A percentile compares a stretch with the other conserved stretches of the same genome.
These are phyloP conservation scores for Elegia similella DNA, from an alignment of 2,888 invertebrate species.

Conservation along the genomic window DNA sequence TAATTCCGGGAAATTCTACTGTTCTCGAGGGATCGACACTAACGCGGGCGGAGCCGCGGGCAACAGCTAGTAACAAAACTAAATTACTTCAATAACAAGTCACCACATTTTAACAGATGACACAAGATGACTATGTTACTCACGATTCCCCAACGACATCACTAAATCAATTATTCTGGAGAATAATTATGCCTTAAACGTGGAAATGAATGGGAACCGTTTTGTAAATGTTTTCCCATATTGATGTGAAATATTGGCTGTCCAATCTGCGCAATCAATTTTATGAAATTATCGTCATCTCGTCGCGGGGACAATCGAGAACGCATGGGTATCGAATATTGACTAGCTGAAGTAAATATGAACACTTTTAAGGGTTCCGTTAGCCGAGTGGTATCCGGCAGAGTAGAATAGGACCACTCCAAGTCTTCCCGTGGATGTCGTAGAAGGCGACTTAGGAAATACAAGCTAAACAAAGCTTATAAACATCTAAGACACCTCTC, in stretches of 20 bases:
- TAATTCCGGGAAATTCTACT: too few relatives aligned
- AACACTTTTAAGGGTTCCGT: too few relatives aligned
- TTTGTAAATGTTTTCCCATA: conserved; percentile 4
- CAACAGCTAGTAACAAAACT: too few relatives aligned
- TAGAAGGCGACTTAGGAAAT: too few relatives aligned
- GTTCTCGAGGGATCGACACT: too few relatives aligned
- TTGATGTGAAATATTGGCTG: background rate
- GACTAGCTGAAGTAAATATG: too few relatives aligned
- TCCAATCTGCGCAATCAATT: background rate
- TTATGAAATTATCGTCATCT: background rate
- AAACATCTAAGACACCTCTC: too few relatives aligned
- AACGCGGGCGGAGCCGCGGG: too few relatives aligned
- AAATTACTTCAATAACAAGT: background rate
- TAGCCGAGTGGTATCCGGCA: too few relatives aligned
- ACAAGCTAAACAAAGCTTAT: too few relatives aligned
- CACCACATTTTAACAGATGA: background rate
- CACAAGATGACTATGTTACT: background rate
- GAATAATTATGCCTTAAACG: conserved; percentile 3
- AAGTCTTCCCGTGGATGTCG: too few relatives aligned
- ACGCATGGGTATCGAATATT: background rate
- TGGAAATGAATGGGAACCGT: background rate
- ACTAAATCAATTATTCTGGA: background rate
- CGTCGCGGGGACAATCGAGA: background rate
- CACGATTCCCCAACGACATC: background rate
- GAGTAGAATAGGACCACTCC: too few relatives aligned